Base-by-base conservation (phyloP, 2,888 invertebrate genomes). In the Eremobia ochroleuca region DNA sequence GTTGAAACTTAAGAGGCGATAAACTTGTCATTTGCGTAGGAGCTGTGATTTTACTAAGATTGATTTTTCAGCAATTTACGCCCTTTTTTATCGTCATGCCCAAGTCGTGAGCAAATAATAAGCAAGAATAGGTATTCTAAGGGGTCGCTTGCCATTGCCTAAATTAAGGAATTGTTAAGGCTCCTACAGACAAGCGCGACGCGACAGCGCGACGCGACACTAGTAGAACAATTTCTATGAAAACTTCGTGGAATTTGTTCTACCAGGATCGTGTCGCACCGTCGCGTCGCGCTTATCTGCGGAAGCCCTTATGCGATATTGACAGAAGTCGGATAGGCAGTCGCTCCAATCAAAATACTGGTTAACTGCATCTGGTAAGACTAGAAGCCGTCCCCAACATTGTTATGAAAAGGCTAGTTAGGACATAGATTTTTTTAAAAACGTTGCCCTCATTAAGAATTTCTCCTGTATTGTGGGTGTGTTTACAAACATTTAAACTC, bases 1-100 rank as follows among this genome's bases (percentile, higher is more conserved):
- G 8, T 67, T 81, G 61, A 66, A 83, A 61, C 34, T 70, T 61
- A 46, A 55, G 66, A 15, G 55, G 49, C 84, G 9, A 79, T 79
- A 74, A 76, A 68, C 58, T 62, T 58, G 68, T 73, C 43, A 65
- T 73, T 58, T 58, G 58, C 21, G 55, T 75, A 40, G 25, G 15
- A 43, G 25, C 4, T 74, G 37, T 46, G 18, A 40, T 49, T 61
- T 52, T 52, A 9, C 4, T 25, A 18, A 52, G 6, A 25, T 25
- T 25, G 2, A 6, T 40, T 40, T 31, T 40, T 66, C 11, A 28
- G 34, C 6, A 28, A 13, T 21, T 61, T 9, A 34, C 31, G 61
- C n/a, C 37, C 34, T 70, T 62, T 66, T 70, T 62, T 55, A n/a
- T 52, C 40, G 52, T 28, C 31, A 5, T 11, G 18, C 65, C 34